Base-by-base conservation (phyloP, 2,113 vertebrate genomes). In the Oncorhynchus clarkii region DNA sequence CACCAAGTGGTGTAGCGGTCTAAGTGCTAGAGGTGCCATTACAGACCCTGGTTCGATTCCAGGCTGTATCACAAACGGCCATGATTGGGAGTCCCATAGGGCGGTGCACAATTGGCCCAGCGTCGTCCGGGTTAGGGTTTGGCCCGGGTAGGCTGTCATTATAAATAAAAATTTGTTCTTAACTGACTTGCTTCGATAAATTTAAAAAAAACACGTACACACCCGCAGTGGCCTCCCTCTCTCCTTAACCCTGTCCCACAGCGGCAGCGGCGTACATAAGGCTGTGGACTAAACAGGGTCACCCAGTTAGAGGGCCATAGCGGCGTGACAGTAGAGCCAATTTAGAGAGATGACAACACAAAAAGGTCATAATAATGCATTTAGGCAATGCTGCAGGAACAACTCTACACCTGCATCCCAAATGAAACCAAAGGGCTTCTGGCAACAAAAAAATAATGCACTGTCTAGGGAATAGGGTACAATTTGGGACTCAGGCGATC, bases 361-460 rank as follows among this genome's bases (percentile, higher is more conserved):
- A 82, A 82, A 72, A 39, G 34, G 24, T 73, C 82, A 88, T 78
- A 88, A 86, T 87, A 86, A 88, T 90, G 82, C 75, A 89, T 83
- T 71, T 3, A 64, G 67, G 22, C 60, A 64, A 11, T 16, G 26
- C 24, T 16, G 26, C 65, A 13, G 65, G 65, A 67, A 70, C 31
- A n/a, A 70, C 20, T 39, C 39, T 8, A 51, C 1, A 18, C 34
- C n/a, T 70, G 6, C 39, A 2, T 70, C 6, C 68, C n/a, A 45
- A 22, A 39, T 69, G 3, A 22, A 69, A 66, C 64, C 22, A 24
- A 3, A 8, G 60, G 60, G 39, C 16, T 51, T 18, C 51, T 54
- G 9, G 9, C 9, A 2, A 27, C 27, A 51, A 51, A 14, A 51
- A 14, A 51, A 14, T 3, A 51, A 3, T 51, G 14, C 49, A 51